Conservation (phyloP, 2,113 vertebrate species). For the Mirounga angustirostris region DNA sequence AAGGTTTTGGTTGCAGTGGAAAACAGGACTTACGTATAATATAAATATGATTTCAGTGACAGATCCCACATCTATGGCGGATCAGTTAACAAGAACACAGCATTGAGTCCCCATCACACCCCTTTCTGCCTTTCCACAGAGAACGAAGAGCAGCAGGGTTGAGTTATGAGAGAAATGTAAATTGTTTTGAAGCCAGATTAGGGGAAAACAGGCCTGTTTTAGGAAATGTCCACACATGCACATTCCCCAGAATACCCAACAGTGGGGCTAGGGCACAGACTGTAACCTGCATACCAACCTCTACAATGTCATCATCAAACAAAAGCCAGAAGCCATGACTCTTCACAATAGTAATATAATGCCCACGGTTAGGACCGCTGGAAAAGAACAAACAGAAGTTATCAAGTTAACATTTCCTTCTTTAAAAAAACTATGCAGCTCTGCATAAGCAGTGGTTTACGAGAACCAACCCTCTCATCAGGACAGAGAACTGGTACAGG, state of each 20-base stretch:
- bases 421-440: not conserved
- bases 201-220: not conserved
- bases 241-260: not conserved
- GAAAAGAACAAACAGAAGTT: constrained; percentile 66
- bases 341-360: constrained; percentile 99
- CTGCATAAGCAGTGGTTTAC: not conserved
- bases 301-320: constrained; percentile 98
- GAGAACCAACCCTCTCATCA: too few species aligned
- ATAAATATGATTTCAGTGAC: not conserved
- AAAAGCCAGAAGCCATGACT: constrained; percentile 99
- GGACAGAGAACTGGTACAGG: not conserved
- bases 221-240: not conserved
- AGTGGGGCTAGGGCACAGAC: too few species aligned
- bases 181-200: not conserved
- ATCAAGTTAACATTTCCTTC: not conserved
- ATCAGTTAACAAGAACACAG: not conserved
- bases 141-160: not conserved
- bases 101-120: fast-evolving
- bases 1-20: not conserved
- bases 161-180: not conserved
- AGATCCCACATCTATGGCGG: not conserved
- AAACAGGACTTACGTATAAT: not conserved
- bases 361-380: constrained; percentile 97
- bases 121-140: not conserved
- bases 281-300: constrained; percentile 89